Base-by-base conservation (phyloP, 2,888 invertebrate genomes). In the Hirtodrosophila confusa region DNA sequence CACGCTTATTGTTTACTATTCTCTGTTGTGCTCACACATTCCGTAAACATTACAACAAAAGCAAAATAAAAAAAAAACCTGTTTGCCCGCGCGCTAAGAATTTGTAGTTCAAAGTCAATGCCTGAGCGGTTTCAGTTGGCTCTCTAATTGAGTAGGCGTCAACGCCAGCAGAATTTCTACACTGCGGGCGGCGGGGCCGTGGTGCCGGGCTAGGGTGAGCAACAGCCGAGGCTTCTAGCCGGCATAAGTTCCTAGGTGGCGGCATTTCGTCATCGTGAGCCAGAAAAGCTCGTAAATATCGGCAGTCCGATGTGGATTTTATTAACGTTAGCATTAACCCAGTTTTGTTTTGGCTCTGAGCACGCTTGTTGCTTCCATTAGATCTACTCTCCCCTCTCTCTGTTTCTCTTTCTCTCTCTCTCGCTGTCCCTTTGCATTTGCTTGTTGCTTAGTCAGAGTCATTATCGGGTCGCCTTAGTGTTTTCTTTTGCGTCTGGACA, bases 31-130 rank as follows among this genome's bases (percentile, higher is more conserved):
- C 83, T 86, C 85, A 75, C 75, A 83, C 80, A 83, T 85, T 80
- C 75, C 80, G 87, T 87, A 86, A 88, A 87, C 88, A 87, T 73
- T 64, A 56, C 56, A 78, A 69, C 57, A 82, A 62, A 54, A 31
- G 8, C 36, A 33, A 9, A 44, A 45, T 3, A 36, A 10, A 11
- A 9, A 43, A 45, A 54, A 31, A 55, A 67, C 61, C 36, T 33
- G 68, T 53, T 61, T 55, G 66, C 53, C 39, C 6, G 40, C 29
- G 33, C 33, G 61, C 44, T 24, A 51, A 55, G 48, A 53, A 69
- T 58, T 63, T 69, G 61, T 79, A 80, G 88, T 87, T 87, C 86
- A 87, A 87, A 88, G 86, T 87, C 86, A 87, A 87, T 87, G 86
- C 49, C 71, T 75, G 57, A 64, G 62, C 54, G 51, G 9, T 31